These are phyloP conservation scores for Sebastes umbrosus DNA, from an alignment of 2,797 vertebrate species.

Conservation along the genomic window DNA sequence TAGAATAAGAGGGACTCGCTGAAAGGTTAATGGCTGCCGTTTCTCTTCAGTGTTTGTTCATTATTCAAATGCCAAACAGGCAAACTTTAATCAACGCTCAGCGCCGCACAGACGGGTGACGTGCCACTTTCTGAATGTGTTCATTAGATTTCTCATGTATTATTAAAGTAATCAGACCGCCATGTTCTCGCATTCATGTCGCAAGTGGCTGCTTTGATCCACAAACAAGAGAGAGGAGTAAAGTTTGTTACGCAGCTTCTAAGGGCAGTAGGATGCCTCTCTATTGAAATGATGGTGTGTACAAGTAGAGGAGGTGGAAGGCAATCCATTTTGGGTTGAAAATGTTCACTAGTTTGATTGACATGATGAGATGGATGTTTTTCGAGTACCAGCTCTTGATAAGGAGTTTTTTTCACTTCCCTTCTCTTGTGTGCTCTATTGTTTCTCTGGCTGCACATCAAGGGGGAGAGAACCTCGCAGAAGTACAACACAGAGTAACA, in stretches of 20 bases:
- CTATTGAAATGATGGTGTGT: conserved; percentile 25
- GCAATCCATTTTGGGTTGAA: conserved; percentile 40
- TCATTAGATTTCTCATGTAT: conserved; percentile 85
- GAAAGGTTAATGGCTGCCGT: conserved; percentile 85
- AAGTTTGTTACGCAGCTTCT: conserved; percentile 51
- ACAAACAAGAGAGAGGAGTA: conserved; percentile 63
- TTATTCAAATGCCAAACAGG: conserved; percentile 87
- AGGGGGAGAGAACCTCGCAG: background rate
- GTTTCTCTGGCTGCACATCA: conserved; percentile 32
- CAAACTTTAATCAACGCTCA: conserved; percentile 83
- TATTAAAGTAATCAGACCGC: conserved; percentile 84
- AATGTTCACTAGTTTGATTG: conserved; percentile 48
- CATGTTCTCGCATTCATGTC: conserved; percentile 68
- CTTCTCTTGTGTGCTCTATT: background rate
- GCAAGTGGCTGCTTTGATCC: conserved; percentile 68
- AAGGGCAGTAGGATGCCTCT: conserved; percentile 9
- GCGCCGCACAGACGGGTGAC: conserved; percentile 66
- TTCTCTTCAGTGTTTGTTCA: conserved; percentile 82
- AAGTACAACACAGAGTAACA: conserved; percentile 10
- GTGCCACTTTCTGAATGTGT: conserved; percentile 75
- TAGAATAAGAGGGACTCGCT: conserved; percentile 63
- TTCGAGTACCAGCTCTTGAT: background rate
- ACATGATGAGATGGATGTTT: conserved; percentile 13
- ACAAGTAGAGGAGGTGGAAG: conserved; percentile 12
- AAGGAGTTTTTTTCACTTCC: background rate